phyloP scores from a whole-genome alignment of 1,140 invertebrate genomes.

The Euura saliciscinereae region DNA sequence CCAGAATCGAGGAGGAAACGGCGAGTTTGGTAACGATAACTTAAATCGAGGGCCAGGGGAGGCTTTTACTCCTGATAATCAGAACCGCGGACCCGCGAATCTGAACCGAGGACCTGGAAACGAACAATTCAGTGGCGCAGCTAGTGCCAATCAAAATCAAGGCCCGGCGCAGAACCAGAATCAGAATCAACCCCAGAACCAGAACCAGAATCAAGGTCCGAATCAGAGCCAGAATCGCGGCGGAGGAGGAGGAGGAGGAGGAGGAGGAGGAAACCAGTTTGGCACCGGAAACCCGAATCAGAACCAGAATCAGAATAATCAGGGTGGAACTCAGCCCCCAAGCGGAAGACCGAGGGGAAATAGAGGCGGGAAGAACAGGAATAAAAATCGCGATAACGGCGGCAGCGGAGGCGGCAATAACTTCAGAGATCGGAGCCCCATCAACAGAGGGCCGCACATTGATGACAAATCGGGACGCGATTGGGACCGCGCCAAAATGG shows the following conservation, averaged over 20 bases:
- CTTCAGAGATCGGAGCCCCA: slow-evolving; percentile 53
- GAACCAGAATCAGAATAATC: background rate
- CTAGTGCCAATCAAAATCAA: slow-evolving; percentile 3
- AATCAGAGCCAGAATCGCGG: slow-evolving; percentile 15
- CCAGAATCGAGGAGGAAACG: slow-evolving; percentile 35
- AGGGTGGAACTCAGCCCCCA: background rate
- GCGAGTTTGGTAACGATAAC: slow-evolving; percentile 36
- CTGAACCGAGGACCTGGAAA: slow-evolving; percentile 21
- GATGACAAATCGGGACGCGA: slow-evolving; percentile 39
- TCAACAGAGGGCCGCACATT: slow-evolving; percentile 40
- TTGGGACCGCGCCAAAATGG: slow-evolving; percentile 38
- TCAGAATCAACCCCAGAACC: slow-evolving; percentile 32
- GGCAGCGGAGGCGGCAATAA: slow-evolving; percentile 31
- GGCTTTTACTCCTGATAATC: slow-evolving; percentile 24
- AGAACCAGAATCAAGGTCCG: slow-evolving; percentile 10
- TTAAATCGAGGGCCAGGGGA: slow-evolving; percentile 38
- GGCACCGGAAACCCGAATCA: background rate
- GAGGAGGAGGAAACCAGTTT: slow-evolving; percentile 1
- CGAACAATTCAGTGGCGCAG: slow-evolving; percentile 34
- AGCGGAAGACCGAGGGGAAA: slow-evolving; percentile 28
- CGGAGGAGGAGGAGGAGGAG: slow-evolving; percentile 8
- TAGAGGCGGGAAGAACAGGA: slow-evolving; percentile 43
- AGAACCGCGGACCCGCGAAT: slow-evolving; percentile 18
- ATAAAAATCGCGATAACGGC: slow-evolving; percentile 40
- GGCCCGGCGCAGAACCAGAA: slow-evolving; percentile 33